Evolutionary conservation across 2,113 vertebrate species (phyloP), one percentile per base, ranked within the genome.

Genomic region (Xenopus laevis): DNA sequence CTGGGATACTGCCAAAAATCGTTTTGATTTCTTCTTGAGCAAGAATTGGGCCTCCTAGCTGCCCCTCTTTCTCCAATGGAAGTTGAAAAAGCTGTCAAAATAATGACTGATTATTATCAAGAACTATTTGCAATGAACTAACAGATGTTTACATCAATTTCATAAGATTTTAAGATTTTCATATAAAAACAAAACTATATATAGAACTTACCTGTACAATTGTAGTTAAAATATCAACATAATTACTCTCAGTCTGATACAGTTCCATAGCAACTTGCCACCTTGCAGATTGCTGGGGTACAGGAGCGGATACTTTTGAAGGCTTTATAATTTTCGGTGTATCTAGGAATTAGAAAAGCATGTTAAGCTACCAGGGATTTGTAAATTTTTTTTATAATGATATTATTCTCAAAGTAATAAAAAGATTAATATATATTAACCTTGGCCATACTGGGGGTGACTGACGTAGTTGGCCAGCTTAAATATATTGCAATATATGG

Each of bases 211-310:
- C 97, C 93, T 98, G 92, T 81, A 99, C 89, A 67, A 99, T 89
- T 60, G 96, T 99, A 77, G 90, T 92, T 70, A 99, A 86, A 84
- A 99, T 99, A 85, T 95, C 94, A 67, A 99, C 97, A 0, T 99
- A 99, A 88, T 99, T 99, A 85, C 94, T 98, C 85, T 99, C 97
- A 1, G 97, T 99, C 85, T 99, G 97, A 91, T 97, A 98, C 50
- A 99, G 89, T 78, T 99, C 97, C 84, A 97, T 99, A 78, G 96
- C 96, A 82, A 99, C 97, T 81, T 99, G 97, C 97, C 97, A 99
- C 74, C 97, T 90, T 44, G 97, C 97, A 40, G 97, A 97, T 87
- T 97, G 96, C 64, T 88, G 68, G 53, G 89, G 84, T 70, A 88
- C 81, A 0, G 93, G 91, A 69, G 94, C 89, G 0, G 92, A 94